Evolutionary conservation across 2,797 vertebrate genomes (phyloP).

Genomic region (Lindbergichthys nudifrons): DNA sequence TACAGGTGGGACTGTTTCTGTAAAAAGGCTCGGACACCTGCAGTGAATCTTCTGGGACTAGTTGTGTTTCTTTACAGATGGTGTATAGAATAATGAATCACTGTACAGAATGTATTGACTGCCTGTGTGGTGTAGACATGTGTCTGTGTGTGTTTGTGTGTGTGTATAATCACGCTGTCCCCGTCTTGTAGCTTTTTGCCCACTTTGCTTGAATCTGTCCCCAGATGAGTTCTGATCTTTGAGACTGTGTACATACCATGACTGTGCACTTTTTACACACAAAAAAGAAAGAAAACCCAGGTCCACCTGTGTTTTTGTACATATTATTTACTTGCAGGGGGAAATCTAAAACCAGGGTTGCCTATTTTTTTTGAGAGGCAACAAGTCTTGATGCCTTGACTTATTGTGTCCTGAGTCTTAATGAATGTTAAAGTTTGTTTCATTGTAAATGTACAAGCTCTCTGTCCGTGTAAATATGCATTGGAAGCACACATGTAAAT

Average conservation of each 20-base stretch:
- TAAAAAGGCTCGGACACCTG: constrained; percentile 37
- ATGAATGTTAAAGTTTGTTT: constrained; percentile 56
- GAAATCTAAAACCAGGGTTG: constrained; percentile 53
- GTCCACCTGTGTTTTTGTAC: constrained; percentile 66
- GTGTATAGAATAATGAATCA: constrained; percentile 53
- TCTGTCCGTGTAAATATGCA: constrained; percentile 52
- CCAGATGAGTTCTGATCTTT: constrained; percentile 26
- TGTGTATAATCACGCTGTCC: constrained; percentile 9
- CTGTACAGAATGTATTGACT: constrained; percentile 50
- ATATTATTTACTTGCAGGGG: constrained; percentile 71
- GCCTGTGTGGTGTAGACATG: background rate
- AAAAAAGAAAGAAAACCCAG: constrained; percentile 27
- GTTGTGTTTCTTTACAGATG: constrained; percentile 42
- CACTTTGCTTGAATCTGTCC: constrained; percentile 24
- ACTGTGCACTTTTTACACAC: constrained; percentile 79
- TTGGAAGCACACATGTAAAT: constrained; percentile 15
- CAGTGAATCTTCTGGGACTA: constrained; percentile 34
- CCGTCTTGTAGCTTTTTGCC: constrained; percentile 14
- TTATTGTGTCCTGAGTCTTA: constrained; percentile 74
- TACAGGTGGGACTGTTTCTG: constrained; percentile 42
- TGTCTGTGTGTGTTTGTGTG: background rate
- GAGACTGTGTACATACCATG: constrained; percentile 34
- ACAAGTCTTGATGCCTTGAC: constrained; percentile 27
- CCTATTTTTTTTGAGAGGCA: constrained; percentile 38
- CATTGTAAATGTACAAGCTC: constrained; percentile 48